Base-by-base conservation (phyloP, 2,888 invertebrate genomes). In the Poecilus cupreus region DNA sequence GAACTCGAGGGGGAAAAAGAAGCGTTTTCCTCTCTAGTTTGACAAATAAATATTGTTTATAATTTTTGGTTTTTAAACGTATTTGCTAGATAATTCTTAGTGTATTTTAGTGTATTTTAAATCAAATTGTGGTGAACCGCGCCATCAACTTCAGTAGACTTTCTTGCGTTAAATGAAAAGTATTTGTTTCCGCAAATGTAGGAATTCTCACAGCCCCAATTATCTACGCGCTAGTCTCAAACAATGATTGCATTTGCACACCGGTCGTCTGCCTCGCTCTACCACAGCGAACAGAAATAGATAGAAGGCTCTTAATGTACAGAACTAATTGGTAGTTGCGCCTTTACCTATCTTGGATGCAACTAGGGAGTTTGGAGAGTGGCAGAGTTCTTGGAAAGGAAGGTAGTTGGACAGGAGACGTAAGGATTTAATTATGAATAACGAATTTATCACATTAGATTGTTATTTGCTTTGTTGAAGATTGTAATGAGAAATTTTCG, bases 171-270 rank as follows among this genome's bases (percentile, higher is more conserved):
- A 60, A 24, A 60, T 16, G 60, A 32, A 60, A 60, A 57, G 32
- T 32, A 60, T 60, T 32, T 24, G 22, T 5, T 60, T 22, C 13
- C 20, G n/a, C 60, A 26, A 60, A 26, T 60, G 60, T 3, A 16
- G 60, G 32, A 32, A 60, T 60, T 60, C 60, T 60, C 60, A 60
- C 60, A 60, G 60, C 26, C 5, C 32, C 60, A 60, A 60, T 60
- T 60, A 60, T 60, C 24, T 24, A 13, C 6, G 13, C n/a, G 3
- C 46, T 3, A 32, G 60, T 60, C 60, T 13, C 60, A 24, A 60
- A 60, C 60, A 60, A 60, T 60, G 60, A 60, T 26, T 60, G 60
- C 60, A 60, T 60, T 60, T 60, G 32, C 32, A 60, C 60, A 60
- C 24, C 13, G 26, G 24, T n/a, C 13, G 60, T 32, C 60, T 60